Base-by-base conservation (phyloP, 2,888 invertebrate species). In the Gortyna flavago region DNA sequence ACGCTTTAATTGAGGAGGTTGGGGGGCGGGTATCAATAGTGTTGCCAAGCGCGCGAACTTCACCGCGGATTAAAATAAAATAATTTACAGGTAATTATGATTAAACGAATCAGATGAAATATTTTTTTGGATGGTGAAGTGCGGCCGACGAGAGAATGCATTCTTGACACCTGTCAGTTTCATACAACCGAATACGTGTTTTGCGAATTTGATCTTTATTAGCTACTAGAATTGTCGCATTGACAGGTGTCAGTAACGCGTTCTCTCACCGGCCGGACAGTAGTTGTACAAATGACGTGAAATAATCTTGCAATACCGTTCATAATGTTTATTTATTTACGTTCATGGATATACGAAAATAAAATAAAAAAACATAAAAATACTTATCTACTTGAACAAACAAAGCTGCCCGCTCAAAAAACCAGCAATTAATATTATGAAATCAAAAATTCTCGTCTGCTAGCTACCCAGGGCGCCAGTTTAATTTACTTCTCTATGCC, bases 401-500 rank as follows among this genome's bases (percentile, higher is more conserved):
- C 32, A 57, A 54, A 44, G 3, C 21, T 21, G 1, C 25, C 6
- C 7, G 7, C 9, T 32, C 1, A n/a, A 62, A 80, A 81, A 68
- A 71, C 68, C 62, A 38, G 41, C 35, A 72, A 65, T 85, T 78
- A 73, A 44, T 75, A 44, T 21, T 75, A 44, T 21, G 11, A 77
- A 68, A 82, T 82, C 70, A 6, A 57, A 68, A 75, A 71, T 51
- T 59, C 57, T 66, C 69, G n/a, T 35, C 69, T 77, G 64, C 69
- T 88, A 84, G 91, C 87, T 86, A 89, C 89, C 84, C 85, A 73
- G 65, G 70, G 75, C 72, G 71, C 68, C 81, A 81, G 72, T 88
- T 89, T 90, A 90, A 92, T 91, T 89, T 88, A 87, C 87, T 89
- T 88, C 84, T 84, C 79, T 83, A 86, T 35, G 35, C 35, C 86